Evolutionary conservation across 2,113 vertebrate genomes (phyloP).

Genomic region (Nothoprocta perdicaria): DNA sequence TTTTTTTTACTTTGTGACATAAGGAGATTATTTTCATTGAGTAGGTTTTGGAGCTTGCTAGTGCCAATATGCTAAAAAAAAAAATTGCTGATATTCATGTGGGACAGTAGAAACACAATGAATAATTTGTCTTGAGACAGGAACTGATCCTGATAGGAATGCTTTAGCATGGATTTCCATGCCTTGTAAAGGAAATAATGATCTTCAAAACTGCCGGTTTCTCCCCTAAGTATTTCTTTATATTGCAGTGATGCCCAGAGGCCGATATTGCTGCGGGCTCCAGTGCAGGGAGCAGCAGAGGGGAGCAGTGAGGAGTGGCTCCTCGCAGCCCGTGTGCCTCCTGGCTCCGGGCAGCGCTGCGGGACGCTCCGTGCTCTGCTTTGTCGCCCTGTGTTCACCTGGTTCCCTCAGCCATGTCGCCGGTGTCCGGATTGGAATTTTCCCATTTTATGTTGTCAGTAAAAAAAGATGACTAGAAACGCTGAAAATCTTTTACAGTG

Average conservation of each 20-base stretch:
- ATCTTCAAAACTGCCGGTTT: not conserved
- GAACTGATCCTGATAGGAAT: not conserved
- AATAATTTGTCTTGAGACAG: not conserved
- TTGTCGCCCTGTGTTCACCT: too few relatives aligned
- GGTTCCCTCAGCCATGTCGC: too few relatives aligned
- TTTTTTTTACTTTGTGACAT: not conserved
- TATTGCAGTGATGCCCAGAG: not conserved
- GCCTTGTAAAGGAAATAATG: conserved; percentile 8
- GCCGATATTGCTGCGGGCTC: fast-evolving
- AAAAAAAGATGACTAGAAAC: not conserved
- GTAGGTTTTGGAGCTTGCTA: conserved; percentile 6
- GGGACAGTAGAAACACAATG: not conserved
- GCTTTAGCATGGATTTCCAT: not conserved
- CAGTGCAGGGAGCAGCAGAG: not conserved
- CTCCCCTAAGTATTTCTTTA: not conserved
- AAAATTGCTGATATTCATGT: not conserved
- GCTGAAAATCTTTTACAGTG: not conserved
- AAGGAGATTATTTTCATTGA: conserved; percentile 17
- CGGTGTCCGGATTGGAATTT: not conserved
- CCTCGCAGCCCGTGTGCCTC: not conserved
- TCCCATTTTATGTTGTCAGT: not conserved
- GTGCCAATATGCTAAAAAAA: not conserved
- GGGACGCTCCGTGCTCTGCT: too few relatives aligned
- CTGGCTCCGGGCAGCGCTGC: not conserved
- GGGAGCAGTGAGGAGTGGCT: not conserved